A percentile compares a stretch with the other conserved stretches of the same genome.
phyloP scores from a whole-genome alignment of 1,140 invertebrate species.

The Brachionus calyciflorus region DNA sequence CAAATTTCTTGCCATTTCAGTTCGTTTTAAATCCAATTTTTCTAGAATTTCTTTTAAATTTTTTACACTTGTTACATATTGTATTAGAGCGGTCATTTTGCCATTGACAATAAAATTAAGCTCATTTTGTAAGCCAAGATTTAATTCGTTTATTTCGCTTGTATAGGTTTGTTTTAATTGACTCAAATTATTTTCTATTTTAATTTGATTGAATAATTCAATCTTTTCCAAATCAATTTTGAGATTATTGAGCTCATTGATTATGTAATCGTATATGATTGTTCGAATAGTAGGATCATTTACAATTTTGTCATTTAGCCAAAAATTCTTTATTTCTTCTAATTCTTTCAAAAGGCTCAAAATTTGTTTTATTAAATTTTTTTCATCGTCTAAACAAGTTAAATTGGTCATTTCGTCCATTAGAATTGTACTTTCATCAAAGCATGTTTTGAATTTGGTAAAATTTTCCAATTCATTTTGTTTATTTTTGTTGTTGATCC shows the following conservation, averaged over 20 bases:
- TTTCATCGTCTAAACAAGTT: background rate
- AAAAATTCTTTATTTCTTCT: background rate
- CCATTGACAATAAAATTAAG: background rate
- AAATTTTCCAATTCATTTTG: background rate
- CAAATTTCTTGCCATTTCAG: background rate
- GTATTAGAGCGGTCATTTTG: background rate
- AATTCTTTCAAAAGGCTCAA: background rate
- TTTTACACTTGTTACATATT: background rate
- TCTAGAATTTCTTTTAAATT: slow-evolving; percentile 3
- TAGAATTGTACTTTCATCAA: background rate
- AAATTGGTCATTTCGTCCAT: slow-evolving; percentile 7
- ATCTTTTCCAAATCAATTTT: background rate
- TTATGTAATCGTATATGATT: background rate
- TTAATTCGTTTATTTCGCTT: background rate
- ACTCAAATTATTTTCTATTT: background rate
- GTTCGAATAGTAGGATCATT: background rate
- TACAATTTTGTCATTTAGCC: background rate
- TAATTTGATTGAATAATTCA: background rate
- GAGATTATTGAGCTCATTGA: background rate
- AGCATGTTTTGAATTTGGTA: background rate
- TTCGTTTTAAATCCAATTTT: background rate
- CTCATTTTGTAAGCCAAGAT: background rate
- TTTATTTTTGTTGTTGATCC: background rate
- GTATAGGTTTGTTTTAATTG: background rate
- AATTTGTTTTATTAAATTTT: slow-evolving; percentile 6